These are phyloP conservation scores for Larimichthys polyactis DNA, from an alignment of 2,113 vertebrate genomes.

Conservation along the genomic window DNA sequence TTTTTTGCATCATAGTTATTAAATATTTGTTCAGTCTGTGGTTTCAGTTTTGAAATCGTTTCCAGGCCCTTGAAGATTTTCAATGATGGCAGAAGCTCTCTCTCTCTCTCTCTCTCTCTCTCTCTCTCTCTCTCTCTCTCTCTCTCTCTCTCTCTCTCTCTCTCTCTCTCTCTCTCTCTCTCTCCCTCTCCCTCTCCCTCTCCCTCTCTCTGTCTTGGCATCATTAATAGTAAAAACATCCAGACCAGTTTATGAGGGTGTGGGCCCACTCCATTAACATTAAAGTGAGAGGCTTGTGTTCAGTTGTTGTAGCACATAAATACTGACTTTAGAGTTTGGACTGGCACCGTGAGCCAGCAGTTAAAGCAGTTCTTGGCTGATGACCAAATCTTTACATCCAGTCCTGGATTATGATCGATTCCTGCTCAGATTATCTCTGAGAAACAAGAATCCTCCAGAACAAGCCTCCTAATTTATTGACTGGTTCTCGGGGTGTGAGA, in stretches of 20 bases:
- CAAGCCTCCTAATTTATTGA: neutral
- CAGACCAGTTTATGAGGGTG: neutral
- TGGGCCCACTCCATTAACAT: neutral
- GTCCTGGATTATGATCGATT: neutral
- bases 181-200: neutral
- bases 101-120: neutral
- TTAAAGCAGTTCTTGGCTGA: neutral
- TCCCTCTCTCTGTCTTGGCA: neutral
- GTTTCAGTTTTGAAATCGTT: slow-evolving; percentile 20
- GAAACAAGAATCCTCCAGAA: neutral
- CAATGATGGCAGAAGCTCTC: neutral
- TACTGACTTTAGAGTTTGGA: neutral
- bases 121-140: neutral
- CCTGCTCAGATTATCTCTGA: neutral
- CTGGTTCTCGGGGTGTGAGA: neutral
- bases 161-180: neutral
- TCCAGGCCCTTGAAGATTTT: slow-evolving; percentile 37
- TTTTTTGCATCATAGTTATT: slow-evolving; percentile 6
- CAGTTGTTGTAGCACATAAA: slow-evolving; percentile 8
- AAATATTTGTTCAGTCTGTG: neutral
- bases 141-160: too few relatives aligned
- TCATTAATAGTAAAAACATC: slow-evolving; percentile 8
- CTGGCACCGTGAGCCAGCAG: neutral
- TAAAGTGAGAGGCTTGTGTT: slow-evolving; percentile 23
- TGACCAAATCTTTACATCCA: neutral